Conservation (phyloP, 2,113 vertebrate genomes). For the Brachyistius frenatus region DNA sequence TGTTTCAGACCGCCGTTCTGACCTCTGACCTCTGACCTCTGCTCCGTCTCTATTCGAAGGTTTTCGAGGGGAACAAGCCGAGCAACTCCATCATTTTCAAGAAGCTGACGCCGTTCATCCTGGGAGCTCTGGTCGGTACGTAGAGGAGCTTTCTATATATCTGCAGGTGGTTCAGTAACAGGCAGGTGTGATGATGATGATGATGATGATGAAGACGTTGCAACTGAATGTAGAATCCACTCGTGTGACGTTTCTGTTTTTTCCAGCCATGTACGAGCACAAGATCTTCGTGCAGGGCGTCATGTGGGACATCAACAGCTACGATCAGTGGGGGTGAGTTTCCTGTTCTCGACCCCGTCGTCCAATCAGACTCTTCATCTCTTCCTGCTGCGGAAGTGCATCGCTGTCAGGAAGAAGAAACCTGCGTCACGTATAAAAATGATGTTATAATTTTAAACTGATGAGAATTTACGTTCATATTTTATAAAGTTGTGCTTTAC, state of each 20-base stretch:
- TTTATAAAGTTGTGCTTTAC: no score
- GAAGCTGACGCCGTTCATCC: slow-evolving; percentile 91
- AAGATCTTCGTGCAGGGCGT: slow-evolving; percentile 98
- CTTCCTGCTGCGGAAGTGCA: no score
- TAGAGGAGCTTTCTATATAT: background rate
- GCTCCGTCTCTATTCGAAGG: slow-evolving; percentile 79
- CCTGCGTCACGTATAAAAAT: no score
- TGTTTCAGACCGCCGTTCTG: no score
- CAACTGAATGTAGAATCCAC: background rate
- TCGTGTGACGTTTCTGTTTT: slow-evolving; percentile 21
- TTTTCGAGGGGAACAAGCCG: slow-evolving; percentile 97
- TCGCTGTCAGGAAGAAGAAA: no score
- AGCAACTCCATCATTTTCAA: slow-evolving; percentile 96
- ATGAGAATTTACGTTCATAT: no score
- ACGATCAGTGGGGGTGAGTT: slow-evolving; percentile 97
- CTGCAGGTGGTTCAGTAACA: no score
- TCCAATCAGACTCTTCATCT: no score
- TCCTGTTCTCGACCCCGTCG: background rate
- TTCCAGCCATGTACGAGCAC: slow-evolving; percentile 96
- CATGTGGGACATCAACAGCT: slow-evolving; percentile 98
- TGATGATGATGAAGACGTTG: background rate
- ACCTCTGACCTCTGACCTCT: no score
- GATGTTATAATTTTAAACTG: no score
- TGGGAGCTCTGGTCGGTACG: slow-evolving; percentile 94
- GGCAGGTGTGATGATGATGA: background rate